phyloP scores from a whole-genome alignment of 2,888 invertebrate species.

The Drosophila subquinaria region DNA sequence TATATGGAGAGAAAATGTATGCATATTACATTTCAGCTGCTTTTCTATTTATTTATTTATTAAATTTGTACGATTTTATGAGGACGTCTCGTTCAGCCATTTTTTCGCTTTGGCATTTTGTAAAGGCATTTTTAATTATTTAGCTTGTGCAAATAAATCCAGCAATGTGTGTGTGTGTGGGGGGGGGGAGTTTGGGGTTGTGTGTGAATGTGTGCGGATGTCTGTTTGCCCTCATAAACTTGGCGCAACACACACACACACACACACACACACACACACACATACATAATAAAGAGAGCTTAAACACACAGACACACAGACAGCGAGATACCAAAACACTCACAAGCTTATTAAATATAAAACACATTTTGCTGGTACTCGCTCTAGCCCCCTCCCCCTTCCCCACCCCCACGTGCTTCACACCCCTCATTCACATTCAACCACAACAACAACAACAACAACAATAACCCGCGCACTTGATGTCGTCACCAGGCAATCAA shows the following conservation, averaged over 20 bases:
- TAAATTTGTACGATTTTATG: conserved; percentile 53
- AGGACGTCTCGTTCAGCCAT: conserved; percentile 19
- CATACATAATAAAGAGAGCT: conserved; percentile 35
- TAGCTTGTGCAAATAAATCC: conserved; percentile 57
- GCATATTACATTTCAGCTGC: conserved; percentile 35
- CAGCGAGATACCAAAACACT: conserved; percentile 40
- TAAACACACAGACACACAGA: conserved; percentile 28
- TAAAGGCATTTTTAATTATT: conserved; percentile 66
- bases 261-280: conserved; percentile 16
- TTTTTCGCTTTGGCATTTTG: conserved; percentile 53
- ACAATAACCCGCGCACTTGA: conserved; percentile 20
- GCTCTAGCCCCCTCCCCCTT: neutral
- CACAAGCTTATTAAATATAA: conserved; percentile 57
- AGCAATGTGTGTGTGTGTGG: conserved; percentile 13
- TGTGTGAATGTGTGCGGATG: conserved; percentile 2
- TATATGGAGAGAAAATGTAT: conserved; percentile 3
- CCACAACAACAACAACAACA: conserved; percentile 7
- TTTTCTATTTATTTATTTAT: conserved; percentile 64
- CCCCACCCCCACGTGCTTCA: neutral
- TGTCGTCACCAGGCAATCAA: conserved; percentile 48
- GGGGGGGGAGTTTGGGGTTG: neutral
- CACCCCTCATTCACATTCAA: neutral
- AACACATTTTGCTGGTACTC: conserved; percentile 47
- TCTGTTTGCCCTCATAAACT: conserved; percentile 34
- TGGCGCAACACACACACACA: conserved; percentile 29